Base-by-base conservation (phyloP, 2,888 invertebrate species). In the Adelphocoris suturalis region DNA sequence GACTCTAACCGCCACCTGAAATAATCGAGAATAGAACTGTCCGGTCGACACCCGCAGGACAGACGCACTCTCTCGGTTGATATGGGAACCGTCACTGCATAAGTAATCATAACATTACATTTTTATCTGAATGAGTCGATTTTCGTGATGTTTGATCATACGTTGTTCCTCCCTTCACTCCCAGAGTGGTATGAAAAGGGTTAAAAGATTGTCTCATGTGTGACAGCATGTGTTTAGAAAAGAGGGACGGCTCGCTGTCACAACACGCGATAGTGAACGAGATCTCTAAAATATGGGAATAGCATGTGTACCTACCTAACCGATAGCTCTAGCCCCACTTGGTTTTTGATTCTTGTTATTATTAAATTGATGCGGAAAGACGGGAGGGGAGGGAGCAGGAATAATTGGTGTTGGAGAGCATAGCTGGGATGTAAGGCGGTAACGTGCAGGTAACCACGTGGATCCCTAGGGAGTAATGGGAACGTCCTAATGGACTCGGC, bases 401-500 rank as follows among this genome's bases (percentile, higher is more conserved):
- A 85, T 85, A 85, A 85, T 85, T 85, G 85, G 46, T 85, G 57
- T 85, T 85, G 85, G 85, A 82, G n/a, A 61, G 78, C 78, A 78
- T 16, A 28, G 78, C 78, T n/a, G n/a, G 82, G 48, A 52, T 14
- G 82, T 52, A 52, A 52, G 82, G 82, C 82, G 48, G 82, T 82
- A 82, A 82, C 86, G 86, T 86, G 86, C 86, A 86, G 86, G 86
- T 86, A 86, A 86, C 75, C 23, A 75, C 37, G 75, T 86, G 68
- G 52, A 75, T 86, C 86, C 86, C 86, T 27, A 23, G 86, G 75
- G 86, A 86, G 75, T 68, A 48, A 61, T 68, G 86, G 86, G 14
- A 86, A 86, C 68, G 7, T 37, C 86, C 86, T 86, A 86, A 86
- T 86, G 86, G 86, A 86, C 19, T n/a, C n/a, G 16, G 86, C 75